Conservation (phyloP, 1,140 invertebrate species). For the Brachionus rubens region DNA sequence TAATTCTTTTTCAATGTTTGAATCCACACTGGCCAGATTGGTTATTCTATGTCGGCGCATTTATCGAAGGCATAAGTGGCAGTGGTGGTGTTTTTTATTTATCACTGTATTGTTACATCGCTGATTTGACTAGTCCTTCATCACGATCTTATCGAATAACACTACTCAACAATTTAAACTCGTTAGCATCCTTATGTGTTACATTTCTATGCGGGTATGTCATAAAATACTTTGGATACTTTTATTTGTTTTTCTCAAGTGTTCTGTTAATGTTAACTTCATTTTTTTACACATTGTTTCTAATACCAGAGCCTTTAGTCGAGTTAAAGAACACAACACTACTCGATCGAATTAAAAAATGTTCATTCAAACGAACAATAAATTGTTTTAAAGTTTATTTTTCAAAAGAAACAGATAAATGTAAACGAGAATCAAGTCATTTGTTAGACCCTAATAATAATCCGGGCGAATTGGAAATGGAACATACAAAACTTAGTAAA, state of each 20-base stretch:
- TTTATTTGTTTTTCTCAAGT: slow-evolving; percentile 27
- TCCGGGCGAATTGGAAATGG: background rate
- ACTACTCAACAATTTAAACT: slow-evolving; percentile 34
- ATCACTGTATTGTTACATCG: slow-evolving; percentile 34
- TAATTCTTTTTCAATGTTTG: slow-evolving; percentile 35
- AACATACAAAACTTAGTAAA: slow-evolving; percentile 19
- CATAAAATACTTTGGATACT: slow-evolving; percentile 37
- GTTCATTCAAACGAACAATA: background rate
- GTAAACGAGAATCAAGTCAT: background rate
- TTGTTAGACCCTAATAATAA: slow-evolving; percentile 6
- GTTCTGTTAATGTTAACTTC: slow-evolving; percentile 3
- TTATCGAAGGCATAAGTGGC: slow-evolving; percentile 39
- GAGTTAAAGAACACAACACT: slow-evolving; percentile 18
- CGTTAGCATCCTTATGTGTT: slow-evolving; percentile 13
- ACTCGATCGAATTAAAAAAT: background rate
- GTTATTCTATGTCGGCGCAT: slow-evolving; percentile 43
- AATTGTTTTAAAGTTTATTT: slow-evolving; percentile 43
- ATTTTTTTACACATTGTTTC: slow-evolving; percentile 32
- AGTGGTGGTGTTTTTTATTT: slow-evolving; percentile 37
- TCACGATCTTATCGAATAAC: slow-evolving; percentile 36
- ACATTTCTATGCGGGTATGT: slow-evolving; percentile 41
- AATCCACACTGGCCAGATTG: slow-evolving; percentile 32
- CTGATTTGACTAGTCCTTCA: slow-evolving; percentile 19
- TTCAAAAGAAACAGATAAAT: background rate
- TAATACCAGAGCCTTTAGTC: slow-evolving; percentile 18